Evolutionary conservation across 2,888 invertebrate species (phyloP).

Genomic region (Dolichopus griseipennis): DNA sequence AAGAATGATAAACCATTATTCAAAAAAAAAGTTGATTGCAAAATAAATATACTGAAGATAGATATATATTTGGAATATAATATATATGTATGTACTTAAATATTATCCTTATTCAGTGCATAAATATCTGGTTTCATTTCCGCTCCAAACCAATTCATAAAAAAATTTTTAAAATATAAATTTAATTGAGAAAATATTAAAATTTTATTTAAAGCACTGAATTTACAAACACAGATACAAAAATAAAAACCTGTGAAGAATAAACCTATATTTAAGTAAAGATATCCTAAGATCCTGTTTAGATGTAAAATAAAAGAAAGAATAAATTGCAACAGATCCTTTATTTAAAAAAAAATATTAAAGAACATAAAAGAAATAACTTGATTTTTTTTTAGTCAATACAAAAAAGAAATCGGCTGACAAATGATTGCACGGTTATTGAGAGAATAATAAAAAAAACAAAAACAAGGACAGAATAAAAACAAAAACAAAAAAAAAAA

Average conservation of each 20-base stretch:
- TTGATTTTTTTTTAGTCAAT: neutral
- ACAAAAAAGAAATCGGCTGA: neutral
- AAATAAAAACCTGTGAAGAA: too few relatives aligned
- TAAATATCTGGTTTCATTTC: slow-evolving; percentile 11
- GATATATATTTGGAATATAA: too few relatives aligned
- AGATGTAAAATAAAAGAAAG: neutral
- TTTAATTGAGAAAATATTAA: neutral
- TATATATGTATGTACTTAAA: neutral
- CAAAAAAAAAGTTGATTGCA: neutral
- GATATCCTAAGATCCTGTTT: neutral
- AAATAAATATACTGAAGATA: neutral
- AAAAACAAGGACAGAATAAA: too few relatives aligned
- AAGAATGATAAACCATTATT: neutral
- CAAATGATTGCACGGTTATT: slow-evolving; percentile 3
- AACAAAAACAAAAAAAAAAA: too few relatives aligned
- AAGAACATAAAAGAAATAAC: neutral
- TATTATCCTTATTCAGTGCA: slow-evolving; percentile 3
- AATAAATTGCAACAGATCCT: neutral
- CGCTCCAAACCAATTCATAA: neutral
- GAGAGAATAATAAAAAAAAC: too few relatives aligned
- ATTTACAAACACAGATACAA: too few relatives aligned
- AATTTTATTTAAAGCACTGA: neutral
- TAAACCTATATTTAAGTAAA: too few relatives aligned
- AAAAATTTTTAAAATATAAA: neutral
- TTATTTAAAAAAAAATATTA: neutral